Evolutionary conservation across 2,113 vertebrate genomes (phyloP).

Genomic region (Pterocles burchelli): DNA sequence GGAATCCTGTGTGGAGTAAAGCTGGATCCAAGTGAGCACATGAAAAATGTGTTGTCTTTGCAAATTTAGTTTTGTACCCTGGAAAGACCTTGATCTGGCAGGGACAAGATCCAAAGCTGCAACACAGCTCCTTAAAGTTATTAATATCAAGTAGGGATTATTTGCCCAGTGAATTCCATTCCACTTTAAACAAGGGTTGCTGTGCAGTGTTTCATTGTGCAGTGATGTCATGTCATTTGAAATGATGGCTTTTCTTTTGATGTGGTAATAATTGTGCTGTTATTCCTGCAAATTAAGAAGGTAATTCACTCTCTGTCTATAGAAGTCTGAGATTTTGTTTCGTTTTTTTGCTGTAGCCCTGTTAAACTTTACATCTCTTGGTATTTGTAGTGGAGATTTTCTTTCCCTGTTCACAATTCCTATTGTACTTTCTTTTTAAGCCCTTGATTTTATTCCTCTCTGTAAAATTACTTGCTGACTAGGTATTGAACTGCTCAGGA

Average conservation of each 20-base stretch:
- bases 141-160: conserved; percentile 26
- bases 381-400: conserved; percentile 48
- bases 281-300: conserved; percentile 30
- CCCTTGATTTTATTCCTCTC: not conserved
- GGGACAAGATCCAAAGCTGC: not conserved
- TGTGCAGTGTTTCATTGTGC: conserved; percentile 3
- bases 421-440: conserved; percentile 48
- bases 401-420: conserved; percentile 34
- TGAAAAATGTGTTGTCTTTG: not conserved
- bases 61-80: not conserved
- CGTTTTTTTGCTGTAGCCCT: not conserved
- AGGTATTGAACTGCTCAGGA: conserved; percentile 25
- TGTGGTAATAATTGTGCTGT: conserved; percentile 36
- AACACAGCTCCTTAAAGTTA: not conserved
- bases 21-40: not conserved
- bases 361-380: not conserved
- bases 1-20: not conserved
- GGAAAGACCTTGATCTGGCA: not conserved
- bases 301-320: not conserved
- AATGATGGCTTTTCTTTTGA: conserved; percentile 43
- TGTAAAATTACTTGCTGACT: conserved; percentile 23
- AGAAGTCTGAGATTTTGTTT: conserved; percentile 37
- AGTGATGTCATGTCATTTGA: conserved; percentile 39
- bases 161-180: conserved; percentile 17
- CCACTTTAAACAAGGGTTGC: not conserved